phyloP scores from a whole-genome alignment of 2,113 vertebrate genomes.

The Platichthys stellatus region DNA sequence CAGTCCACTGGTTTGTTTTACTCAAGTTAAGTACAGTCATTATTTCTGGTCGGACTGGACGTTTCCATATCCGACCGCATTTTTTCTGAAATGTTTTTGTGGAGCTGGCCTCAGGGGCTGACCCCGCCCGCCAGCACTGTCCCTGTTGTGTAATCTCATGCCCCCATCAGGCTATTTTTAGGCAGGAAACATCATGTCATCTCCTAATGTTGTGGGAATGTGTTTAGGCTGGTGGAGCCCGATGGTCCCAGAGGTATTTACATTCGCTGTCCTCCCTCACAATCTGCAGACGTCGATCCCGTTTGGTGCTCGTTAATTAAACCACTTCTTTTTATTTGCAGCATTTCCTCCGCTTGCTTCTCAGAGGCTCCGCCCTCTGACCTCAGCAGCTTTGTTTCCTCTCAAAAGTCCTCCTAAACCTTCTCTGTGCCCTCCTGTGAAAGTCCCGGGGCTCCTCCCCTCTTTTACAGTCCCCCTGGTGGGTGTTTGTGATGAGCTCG shows the following conservation, averaged over 20 bases:
- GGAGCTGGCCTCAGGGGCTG: background rate
- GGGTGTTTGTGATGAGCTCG: constrained; percentile 36
- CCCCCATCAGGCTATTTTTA: constrained; percentile 42
- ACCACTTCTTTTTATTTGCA: constrained; percentile 1
- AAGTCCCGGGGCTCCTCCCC: background rate
- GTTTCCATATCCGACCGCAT: background rate
- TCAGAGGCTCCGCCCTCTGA: background rate
- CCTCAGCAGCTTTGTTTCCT: background rate
- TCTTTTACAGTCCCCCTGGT: constrained; percentile 38
- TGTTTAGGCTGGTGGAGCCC: constrained; percentile 4
- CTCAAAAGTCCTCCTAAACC: background rate
- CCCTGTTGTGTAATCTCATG: constrained; percentile 32
- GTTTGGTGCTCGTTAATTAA: background rate
- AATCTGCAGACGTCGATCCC: background rate
- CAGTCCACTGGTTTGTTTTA: constrained; percentile 25
- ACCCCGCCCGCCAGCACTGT: constrained; percentile 21
- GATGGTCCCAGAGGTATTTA: background rate
- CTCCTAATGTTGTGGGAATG: constrained; percentile 23
- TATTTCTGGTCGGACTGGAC: constrained; percentile 3
- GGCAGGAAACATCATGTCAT: constrained; percentile 23
- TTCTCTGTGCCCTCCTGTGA: background rate
- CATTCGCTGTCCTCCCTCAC: background rate
- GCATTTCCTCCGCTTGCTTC: constrained; percentile 8
- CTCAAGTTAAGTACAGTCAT: constrained; percentile 22
- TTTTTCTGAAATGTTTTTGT: constrained; percentile 22